phyloP scores from a whole-genome alignment of 2,797 vertebrate species.

The Benthosema pterotum region DNA sequence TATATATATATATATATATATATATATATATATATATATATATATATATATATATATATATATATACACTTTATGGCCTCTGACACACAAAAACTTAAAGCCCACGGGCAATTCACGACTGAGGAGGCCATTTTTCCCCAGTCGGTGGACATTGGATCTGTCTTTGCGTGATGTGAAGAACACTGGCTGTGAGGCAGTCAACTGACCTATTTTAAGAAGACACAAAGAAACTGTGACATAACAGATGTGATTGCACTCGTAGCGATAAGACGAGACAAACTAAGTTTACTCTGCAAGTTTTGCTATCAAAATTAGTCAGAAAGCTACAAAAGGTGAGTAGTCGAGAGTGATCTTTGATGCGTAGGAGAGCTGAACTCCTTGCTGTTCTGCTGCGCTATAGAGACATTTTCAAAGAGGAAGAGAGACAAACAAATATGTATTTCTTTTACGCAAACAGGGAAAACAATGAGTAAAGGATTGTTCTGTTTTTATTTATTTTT shows the following conservation, averaged over 20 bases:
- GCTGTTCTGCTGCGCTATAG: not conserved
- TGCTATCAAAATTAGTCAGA: constrained; percentile 77
- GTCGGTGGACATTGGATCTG: constrained; percentile 26
- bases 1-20: too few species aligned
- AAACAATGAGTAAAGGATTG: constrained; percentile 13
- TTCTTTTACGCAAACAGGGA: too few species aligned
- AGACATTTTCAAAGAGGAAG: too few species aligned
- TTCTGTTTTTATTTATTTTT: too few species aligned
- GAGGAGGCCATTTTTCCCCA: constrained; percentile 66
- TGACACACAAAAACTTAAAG: constrained; percentile 25
- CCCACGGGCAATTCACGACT: constrained; percentile 45
- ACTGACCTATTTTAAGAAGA: constrained; percentile 34
- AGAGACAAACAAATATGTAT: too few species aligned
- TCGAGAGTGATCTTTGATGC: constrained; percentile 67
- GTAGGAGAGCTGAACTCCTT: constrained; percentile 14
- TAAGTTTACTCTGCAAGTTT: constrained; percentile 49
- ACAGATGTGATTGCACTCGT: constrained; percentile 37
- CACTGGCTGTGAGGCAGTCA: constrained; percentile 21
- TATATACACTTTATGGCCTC: constrained; percentile 55
- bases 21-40: too few species aligned
- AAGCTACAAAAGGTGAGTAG: constrained; percentile 42
- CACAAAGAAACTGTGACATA: constrained; percentile 48
- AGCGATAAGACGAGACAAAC: constrained; percentile 35
- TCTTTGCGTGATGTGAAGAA: constrained; percentile 37
- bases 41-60: too few species aligned